phyloP scores from a whole-genome alignment of 2,797 vertebrate genomes.

The Sebastes trivittatus region DNA sequence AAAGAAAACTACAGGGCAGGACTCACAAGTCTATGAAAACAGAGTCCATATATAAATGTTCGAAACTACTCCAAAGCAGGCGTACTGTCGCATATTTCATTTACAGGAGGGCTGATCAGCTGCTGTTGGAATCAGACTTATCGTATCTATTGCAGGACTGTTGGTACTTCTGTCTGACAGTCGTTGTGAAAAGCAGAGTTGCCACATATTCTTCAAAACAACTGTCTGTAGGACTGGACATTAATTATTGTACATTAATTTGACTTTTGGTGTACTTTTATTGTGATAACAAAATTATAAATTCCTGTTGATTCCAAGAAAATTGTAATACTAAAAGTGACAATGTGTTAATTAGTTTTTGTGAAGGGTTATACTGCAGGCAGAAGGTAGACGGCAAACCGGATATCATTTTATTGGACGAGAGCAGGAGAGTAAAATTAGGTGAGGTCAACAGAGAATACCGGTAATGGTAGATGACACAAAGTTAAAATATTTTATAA shows the following conservation, averaged over 20 bases:
- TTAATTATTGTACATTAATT: neutral
- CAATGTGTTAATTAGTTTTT: neutral
- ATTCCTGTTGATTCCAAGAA: neutral
- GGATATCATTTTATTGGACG: too few relatives aligned
- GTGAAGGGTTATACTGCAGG: neutral
- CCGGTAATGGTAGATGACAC: too few relatives aligned
- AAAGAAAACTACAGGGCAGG: neutral
- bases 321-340: neutral
- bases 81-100: neutral
- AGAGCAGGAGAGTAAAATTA: too few relatives aligned
- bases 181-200: neutral
- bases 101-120: conserved; percentile 14
- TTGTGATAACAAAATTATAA: neutral
- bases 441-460: too few relatives aligned
- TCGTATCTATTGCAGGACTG: neutral
- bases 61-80: neutral
- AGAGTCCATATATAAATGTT: neutral
- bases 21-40: neutral
- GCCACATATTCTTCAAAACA: neutral
- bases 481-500: too few relatives aligned
- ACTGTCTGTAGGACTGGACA: too few relatives aligned
- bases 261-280: neutral
- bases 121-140: neutral
- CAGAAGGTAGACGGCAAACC: neutral
- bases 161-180: neutral